Evolutionary conservation across 2,113 vertebrate species (phyloP), one percentile per base, ranked within the genome.

Genomic region (Semicossyphus pulcher): DNA sequence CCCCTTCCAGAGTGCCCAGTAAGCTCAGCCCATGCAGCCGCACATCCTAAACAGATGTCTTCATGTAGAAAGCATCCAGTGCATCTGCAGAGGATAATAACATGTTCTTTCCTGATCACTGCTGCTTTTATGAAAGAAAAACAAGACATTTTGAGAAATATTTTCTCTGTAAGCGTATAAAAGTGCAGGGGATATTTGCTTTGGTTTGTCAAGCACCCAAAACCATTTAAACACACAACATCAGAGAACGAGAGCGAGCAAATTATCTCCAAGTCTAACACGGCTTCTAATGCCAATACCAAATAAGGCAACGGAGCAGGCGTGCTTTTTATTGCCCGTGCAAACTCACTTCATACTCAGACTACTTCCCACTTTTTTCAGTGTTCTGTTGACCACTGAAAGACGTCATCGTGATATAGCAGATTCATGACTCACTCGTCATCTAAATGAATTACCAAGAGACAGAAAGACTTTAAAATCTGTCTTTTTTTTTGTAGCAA

Each of bases 291-390:
- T 68, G 54, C 79, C 80, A 45, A 78, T 74, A 89, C 93, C 93
- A 94, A 92, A 94, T 86, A 94, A 93, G 91, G 91, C 72, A 92
- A 88, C 28, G n/a, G 8, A 76, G 69, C 67, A 42, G 56, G 73
- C 53, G 5, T 68, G 42, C 47, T 75, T 85, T 80, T 87, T 70
- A 79, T 80, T 76, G 70, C 60, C 54, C 58, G 51, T 56, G 29
- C 51, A 76, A 39, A 82, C 80, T 82, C 64, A 51, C 58, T 67
- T 70, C 75, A 85, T 76, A 78, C 61, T 66, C 72, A 61, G 59
- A 62, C 63, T 68, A 20, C 41, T 25, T 82, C 71, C 51, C 26
- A 42, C 45, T 20, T 62, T 28, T 49, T 23, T 59, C 31, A 23
- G 10, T 51, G 62, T 76, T 76, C 37, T 67, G 72, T 23, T n/a